Percentiles rank a stretch among this genome's conserved stretches.
Evolutionary conservation across 2,113 vertebrate genomes (phyloP).

Genomic region (Chauna torquata): DNA sequence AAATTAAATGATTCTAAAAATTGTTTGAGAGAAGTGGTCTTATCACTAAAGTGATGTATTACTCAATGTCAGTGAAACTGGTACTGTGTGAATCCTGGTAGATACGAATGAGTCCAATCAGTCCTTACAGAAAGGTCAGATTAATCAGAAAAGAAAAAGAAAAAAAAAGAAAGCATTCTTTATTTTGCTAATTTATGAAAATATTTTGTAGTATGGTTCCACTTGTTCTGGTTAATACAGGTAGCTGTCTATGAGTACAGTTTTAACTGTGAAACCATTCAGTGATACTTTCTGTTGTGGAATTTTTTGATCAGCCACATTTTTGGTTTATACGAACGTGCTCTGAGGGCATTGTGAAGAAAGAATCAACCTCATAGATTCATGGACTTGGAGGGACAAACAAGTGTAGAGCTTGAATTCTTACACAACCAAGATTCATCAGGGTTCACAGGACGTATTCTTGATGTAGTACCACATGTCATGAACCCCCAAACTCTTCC

Average conservation of each 20-base stretch:
- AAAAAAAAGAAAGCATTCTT: not conserved
- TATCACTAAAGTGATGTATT: not conserved
- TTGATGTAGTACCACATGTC: accelerated
- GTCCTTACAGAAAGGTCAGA: not conserved
- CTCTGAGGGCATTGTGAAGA: not conserved
- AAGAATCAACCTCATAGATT: not conserved
- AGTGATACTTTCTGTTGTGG: not conserved
- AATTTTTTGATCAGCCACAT: not conserved
- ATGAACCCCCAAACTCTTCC: not conserved
- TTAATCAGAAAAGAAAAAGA: not conserved
- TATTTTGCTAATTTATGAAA: not conserved
- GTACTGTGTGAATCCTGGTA: not conserved
- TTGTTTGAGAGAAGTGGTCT: not conserved
- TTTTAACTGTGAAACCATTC: not conserved
- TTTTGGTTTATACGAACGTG: not conserved
- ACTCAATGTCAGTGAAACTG: not conserved
- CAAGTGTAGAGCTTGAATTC: not conserved
- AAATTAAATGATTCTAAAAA: not conserved
- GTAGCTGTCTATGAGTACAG: not conserved
- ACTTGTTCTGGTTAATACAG: not conserved
- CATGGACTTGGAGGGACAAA: not conserved
- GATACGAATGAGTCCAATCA: not conserved
- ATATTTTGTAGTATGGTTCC: not conserved
- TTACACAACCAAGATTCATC: not conserved
- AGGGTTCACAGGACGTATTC: not conserved